These are phyloP conservation scores for Porphyrio hochstetteri DNA, from an alignment of 2,113 vertebrate genomes.

Conservation along the genomic window DNA sequence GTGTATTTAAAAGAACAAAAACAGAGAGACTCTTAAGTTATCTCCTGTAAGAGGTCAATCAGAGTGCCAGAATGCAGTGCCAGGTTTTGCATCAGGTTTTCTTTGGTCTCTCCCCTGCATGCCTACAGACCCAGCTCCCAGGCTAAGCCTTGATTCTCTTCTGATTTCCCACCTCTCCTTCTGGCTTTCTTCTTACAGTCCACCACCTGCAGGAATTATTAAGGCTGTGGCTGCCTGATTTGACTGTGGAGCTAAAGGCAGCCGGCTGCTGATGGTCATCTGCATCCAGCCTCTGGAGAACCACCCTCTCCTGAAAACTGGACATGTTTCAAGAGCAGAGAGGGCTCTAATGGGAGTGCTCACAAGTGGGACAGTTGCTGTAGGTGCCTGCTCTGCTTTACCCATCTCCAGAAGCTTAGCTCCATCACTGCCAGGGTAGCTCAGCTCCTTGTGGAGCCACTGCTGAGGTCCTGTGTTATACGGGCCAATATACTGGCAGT, in stretches of 20 bases:
- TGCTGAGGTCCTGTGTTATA: background rate
- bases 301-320: accelerated
- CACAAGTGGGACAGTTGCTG: background rate
- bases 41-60: conserved; percentile 45
- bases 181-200: background rate
- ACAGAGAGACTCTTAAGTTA: conserved; percentile 21
- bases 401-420: background rate
- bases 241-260: background rate
- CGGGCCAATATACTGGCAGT: background rate
- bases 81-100: conserved; percentile 22
- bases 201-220: background rate
- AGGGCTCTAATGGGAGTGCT: background rate
- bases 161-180: background rate
- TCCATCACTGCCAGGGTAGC: background rate
- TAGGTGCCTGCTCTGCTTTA: background rate
- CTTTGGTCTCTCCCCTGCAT: background rate
- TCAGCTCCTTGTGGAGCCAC: background rate
- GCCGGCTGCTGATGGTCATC: background rate
- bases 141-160: background rate
- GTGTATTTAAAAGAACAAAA: conserved; percentile 47
- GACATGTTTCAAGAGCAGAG: background rate
- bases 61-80: background rate
- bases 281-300: background rate
- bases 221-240: background rate
- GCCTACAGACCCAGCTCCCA: background rate